Base-by-base conservation (phyloP, 2,888 invertebrate species). In the Heliconius ismenius region DNA sequence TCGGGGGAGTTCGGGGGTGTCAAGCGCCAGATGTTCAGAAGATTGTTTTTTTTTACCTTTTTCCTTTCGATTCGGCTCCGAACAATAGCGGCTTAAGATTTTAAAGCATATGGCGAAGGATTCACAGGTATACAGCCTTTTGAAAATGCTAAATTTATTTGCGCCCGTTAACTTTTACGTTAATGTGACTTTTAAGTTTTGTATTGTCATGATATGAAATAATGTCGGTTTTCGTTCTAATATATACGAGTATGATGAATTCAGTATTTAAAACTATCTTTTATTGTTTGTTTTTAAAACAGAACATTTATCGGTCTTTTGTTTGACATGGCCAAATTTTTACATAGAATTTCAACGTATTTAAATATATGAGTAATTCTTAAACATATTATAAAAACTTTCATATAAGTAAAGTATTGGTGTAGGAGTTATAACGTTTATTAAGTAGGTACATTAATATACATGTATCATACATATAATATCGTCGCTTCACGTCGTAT, bases 11-110 rank as follows among this genome's bases (percentile, higher is more conserved):
- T 81, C 83, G 84, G 86, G 89, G 88, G 88, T 87, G 88, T 84
- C 82, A 79, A 82, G 79, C 86, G 88, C 86, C 90, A 90, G 90
- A 90, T 90, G 90, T 90, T 90, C 81, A 79, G 81, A 79, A 81
- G 83, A 83, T 86, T 85, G 84, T 86, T 84, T 86, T 83, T 86
- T 83, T 82, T 81, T 81, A 13, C 28, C 39, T 65, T 65, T 67
- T 67, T 67, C 82, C 81, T 80, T 86, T 86, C 84, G 86, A 83
- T 85, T 87, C 85, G 84, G 85, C 82, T 81, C 82, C 78, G 84
- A 85, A 90, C 90, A 90, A 90, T 90, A 88, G 85, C 74, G 82
- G 81, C 81, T 74, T 82, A 81, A 84, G 86, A 83, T 83, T 82
- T 81, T 75, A 75, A 81, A 81, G 82, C 86, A 86, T 86, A 85